Base-by-base conservation (phyloP, 2,888 invertebrate species). In the Colletes collaris region DNA sequence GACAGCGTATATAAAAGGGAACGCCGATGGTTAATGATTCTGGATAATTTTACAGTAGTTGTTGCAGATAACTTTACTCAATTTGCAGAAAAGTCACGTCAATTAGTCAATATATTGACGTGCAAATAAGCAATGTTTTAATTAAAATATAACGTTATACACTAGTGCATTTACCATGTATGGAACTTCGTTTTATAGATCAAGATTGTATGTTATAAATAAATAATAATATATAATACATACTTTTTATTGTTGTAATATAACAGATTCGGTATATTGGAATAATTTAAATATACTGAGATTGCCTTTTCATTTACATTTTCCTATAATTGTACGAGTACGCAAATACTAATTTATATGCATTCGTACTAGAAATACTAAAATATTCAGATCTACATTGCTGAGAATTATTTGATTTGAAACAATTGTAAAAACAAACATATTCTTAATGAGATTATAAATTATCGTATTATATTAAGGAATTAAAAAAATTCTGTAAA, bases 11-110 rank as follows among this genome's bases (percentile, higher is more conserved):
- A 67, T 16, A 46, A 8, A 7, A 70, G 56, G 13, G 74, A 82
- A 55, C 46, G 53, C n/a, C 55, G 63, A 19, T 86, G 86, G 86
- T 40, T 53, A 40, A 68, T 46, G 16, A 67, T 53, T 58, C 66
- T 86, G 19, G 59, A 77, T 56, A 56, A 77, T n/a, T 83, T 80
- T 40, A 53, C 58, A 3, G 49, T 52, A 13, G 60, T 56, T 6
- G 69, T 64, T 16, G 13, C 35, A 3, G 52, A 83, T 5, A 37
- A 69, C 58, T 77, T 77, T 40, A 16, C 53, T 7, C 65, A 60
- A 53, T 81, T 82, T 13, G 73, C 73, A 0, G 60, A 80, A 19
- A 73, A 77, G 44, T 77, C 72, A 5, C 69, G 27, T 4, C 60
- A n/a, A 19, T 16, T 86, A 27, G 16, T 37, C 8, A 63, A 66